Percentiles rank a stretch among this genome's conserved stretches.
Conservation (phyloP, 2,113 vertebrate species). For the Addax nasomaculatus region DNA sequence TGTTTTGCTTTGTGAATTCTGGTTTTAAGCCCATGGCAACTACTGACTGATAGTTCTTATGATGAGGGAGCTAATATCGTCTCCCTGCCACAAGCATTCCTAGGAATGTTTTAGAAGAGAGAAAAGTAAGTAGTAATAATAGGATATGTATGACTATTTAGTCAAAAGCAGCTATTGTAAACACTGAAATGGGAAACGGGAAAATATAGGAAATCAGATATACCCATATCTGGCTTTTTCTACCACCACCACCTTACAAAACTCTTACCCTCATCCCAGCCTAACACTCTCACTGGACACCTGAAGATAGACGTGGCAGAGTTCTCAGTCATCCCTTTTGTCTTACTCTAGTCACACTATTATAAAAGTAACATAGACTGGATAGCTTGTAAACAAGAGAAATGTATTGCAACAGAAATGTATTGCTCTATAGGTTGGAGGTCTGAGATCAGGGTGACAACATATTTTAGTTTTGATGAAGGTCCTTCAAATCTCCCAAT, state of each 20-base stretch:
- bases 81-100: background rate
- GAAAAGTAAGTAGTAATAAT: background rate
- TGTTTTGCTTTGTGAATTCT: background rate
- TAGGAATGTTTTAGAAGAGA: background rate
- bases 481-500: background rate
- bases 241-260: background rate
- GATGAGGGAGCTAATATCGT: background rate
- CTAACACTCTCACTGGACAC: background rate
- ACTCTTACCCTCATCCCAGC: background rate
- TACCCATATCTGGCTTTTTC: background rate
- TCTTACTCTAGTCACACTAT: background rate
- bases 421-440: background rate
- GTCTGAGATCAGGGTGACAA: background rate
- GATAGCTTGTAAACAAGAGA: background rate
- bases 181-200: background rate
- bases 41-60: background rate
- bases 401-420: background rate
- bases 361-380: background rate
- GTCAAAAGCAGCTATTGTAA: background rate
- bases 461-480: background rate
- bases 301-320: background rate
- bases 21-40: background rate
- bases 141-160: background rate
- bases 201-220: background rate
- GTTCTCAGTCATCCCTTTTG: background rate